Conservation (phyloP, 2,888 invertebrate genomes). For the Octodonta nipae region DNA sequence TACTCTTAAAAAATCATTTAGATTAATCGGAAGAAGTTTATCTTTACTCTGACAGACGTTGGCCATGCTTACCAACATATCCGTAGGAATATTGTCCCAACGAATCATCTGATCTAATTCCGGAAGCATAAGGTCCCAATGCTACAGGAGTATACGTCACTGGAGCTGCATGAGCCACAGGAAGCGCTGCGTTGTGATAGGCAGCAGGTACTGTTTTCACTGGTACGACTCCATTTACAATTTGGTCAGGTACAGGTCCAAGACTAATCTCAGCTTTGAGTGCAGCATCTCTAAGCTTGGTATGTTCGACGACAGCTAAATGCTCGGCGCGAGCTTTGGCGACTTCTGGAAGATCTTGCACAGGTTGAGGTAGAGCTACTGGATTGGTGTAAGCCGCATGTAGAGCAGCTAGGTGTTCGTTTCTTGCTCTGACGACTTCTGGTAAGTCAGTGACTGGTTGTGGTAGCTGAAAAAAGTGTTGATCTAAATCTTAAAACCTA, state of each 20-base stretch:
- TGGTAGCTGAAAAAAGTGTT: conserved; percentile 16
- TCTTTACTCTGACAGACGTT: no score
- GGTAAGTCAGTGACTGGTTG: conserved; percentile 34
- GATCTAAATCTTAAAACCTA: not conserved
- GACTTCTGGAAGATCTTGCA: conserved; percentile 32
- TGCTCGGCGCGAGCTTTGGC: conserved; percentile 27
- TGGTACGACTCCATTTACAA: conserved; percentile 13
- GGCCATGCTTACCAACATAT: conserved; percentile 38
- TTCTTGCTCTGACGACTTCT: conserved; percentile 27
- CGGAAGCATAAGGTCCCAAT: conserved; percentile 7
- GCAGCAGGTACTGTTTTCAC: conserved; percentile 9
- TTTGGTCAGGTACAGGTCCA: conserved; percentile 18
- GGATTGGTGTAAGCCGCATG: conserved; percentile 26
- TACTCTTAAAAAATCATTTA: no score
- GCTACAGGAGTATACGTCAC: conserved; percentile 18
- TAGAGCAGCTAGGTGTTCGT: conserved; percentile 26
- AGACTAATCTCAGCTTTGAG: conserved; percentile 19
- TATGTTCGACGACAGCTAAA: conserved; percentile 26
- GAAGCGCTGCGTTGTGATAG: conserved; percentile 6
- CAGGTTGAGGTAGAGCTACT: conserved; percentile 28
- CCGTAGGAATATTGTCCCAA: conserved; percentile 46
- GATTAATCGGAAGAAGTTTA: no score
- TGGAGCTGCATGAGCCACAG: conserved; percentile 19
- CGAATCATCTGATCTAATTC: conserved; percentile 1
- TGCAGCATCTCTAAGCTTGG: conserved; percentile 24